These are phyloP conservation scores for Ceyx margarethae DNA, from an alignment of 2,113 vertebrate species.

Conservation along the genomic window DNA sequence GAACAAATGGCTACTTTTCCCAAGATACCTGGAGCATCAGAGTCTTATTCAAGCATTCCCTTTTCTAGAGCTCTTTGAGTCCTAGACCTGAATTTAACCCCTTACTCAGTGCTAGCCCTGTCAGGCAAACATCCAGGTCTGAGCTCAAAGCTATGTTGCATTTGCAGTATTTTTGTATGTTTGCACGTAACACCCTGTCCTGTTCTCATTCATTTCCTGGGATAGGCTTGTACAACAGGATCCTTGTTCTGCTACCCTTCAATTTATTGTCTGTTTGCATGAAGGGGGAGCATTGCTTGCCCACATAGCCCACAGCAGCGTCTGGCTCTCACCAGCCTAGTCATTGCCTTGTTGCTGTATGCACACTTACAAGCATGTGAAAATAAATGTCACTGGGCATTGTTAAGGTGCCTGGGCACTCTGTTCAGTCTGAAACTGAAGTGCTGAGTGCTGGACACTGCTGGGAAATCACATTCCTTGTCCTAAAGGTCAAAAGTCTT, in stretches of 20 bases:
- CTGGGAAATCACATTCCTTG: constrained; percentile 27
- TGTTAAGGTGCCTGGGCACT: not conserved
- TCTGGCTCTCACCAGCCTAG: constrained; percentile 9
- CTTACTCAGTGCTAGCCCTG: not conserved
- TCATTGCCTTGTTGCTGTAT: not conserved
- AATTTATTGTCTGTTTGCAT: constrained; percentile 27
- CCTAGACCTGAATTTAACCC: not conserved
- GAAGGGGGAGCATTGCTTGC: constrained; percentile 26
- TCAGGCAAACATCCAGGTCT: not conserved
- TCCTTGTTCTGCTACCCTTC: constrained; percentile 46
- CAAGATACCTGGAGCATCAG: not conserved
- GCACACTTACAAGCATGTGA: not conserved
- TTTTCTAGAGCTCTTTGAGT: not conserved
- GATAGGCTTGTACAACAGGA: constrained; percentile 26
- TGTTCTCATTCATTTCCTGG: not conserved
- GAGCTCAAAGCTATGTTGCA: not conserved
- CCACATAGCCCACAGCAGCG: not conserved
- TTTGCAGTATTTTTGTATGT: not conserved
- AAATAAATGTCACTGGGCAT: constrained; percentile 43
- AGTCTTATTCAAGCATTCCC: not conserved
- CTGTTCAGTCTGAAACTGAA: constrained; percentile 2
- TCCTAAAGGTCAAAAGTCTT: constrained; percentile 41
- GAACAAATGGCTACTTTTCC: not conserved
- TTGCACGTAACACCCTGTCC: constrained; percentile 30
- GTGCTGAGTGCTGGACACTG: not conserved